These are phyloP conservation scores for Leptinotarsa defecta DNA, from an alignment of 1,140 invertebrate species.

Conservation along the genomic window DNA sequence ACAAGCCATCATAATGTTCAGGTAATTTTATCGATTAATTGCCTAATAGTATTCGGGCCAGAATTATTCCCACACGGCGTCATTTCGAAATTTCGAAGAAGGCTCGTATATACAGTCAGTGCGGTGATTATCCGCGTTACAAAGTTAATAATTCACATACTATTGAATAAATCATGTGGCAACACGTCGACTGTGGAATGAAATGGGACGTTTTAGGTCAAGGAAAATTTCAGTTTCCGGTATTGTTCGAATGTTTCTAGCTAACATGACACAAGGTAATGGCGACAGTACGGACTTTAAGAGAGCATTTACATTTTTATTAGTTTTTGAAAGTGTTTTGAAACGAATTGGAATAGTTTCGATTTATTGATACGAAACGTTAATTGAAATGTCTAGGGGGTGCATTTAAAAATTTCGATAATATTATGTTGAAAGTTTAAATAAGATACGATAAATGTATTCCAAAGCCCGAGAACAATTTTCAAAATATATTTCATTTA, in stretches of 20 bases:
- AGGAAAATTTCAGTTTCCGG: conserved; percentile 27
- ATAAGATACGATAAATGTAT: too few relatives aligned
- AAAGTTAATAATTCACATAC: conserved; percentile 11
- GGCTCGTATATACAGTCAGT: neutral
- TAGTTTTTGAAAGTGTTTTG: neutral
- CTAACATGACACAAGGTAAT: conserved; percentile 1
- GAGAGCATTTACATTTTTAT: neutral
- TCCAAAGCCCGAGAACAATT: too few relatives aligned
- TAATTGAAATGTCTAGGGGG: too few relatives aligned
- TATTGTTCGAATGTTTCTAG: neutral
- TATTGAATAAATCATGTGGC: conserved; percentile 21
- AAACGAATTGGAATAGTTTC: too few relatives aligned
- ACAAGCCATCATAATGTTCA: too few relatives aligned
- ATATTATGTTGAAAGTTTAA: too few relatives aligned
- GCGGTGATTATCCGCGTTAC: conserved; percentile 4
- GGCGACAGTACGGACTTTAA: neutral
- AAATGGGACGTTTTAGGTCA: conserved; percentile 29
- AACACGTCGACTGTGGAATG: conserved; percentile 17
- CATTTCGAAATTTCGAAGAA: conserved; percentile 9
- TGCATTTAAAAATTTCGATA: too few relatives aligned
- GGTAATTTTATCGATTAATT: conserved; percentile 6
- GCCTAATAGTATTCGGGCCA: neutral
- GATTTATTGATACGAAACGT: too few relatives aligned
- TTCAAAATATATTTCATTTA: too few relatives aligned
- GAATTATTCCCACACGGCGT: conserved; percentile 4